These are phyloP conservation scores for Linnaemya vulpina DNA, from an alignment of 2,888 invertebrate genomes.

Conservation along the genomic window DNA sequence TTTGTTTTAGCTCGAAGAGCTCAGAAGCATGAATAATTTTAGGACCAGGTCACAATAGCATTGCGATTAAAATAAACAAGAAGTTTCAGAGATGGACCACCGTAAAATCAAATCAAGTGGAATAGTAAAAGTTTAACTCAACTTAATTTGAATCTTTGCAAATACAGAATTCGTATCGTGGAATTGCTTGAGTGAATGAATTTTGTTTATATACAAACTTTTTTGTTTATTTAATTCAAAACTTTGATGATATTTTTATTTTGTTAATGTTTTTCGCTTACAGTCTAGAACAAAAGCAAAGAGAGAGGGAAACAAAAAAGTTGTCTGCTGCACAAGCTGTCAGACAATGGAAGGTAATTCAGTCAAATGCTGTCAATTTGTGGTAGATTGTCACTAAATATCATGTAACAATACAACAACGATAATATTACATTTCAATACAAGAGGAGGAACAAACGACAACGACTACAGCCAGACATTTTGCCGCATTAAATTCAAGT, in stretches of 20 bases:
- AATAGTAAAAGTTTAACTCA: slow-evolving; percentile 3
- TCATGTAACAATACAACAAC: slow-evolving; percentile 66
- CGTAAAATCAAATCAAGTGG: slow-evolving; percentile 9
- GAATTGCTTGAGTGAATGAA: slow-evolving; percentile 3
- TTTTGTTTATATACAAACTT: slow-evolving; percentile 7
- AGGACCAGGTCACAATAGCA: slow-evolving; percentile 57
- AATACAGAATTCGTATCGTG: background rate
- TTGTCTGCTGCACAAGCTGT: slow-evolving; percentile 32
- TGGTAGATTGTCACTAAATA: slow-evolving; percentile 68
- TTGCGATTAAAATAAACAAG: no score
- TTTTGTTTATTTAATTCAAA: slow-evolving; percentile 10
- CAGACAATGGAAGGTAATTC: slow-evolving; percentile 62
- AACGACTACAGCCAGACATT: slow-evolving; percentile 43
- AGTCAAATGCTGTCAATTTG: slow-evolving; percentile 71
- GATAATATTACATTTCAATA: slow-evolving; percentile 66
- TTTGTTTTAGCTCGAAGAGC: no score
- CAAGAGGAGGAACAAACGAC: slow-evolving; percentile 14
- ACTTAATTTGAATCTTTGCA: slow-evolving; percentile 27
- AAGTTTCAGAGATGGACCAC: background rate
- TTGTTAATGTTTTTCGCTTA: background rate
- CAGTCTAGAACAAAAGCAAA: background rate
- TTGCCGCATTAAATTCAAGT: slow-evolving; percentile 35
- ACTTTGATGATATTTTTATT: background rate
- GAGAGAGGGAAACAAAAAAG: slow-evolving; percentile 12
- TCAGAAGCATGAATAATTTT: slow-evolving; percentile 27